Evolutionary conservation across 2,797 vertebrate species (phyloP).

Genomic region (Anolis apletophallus): DNA sequence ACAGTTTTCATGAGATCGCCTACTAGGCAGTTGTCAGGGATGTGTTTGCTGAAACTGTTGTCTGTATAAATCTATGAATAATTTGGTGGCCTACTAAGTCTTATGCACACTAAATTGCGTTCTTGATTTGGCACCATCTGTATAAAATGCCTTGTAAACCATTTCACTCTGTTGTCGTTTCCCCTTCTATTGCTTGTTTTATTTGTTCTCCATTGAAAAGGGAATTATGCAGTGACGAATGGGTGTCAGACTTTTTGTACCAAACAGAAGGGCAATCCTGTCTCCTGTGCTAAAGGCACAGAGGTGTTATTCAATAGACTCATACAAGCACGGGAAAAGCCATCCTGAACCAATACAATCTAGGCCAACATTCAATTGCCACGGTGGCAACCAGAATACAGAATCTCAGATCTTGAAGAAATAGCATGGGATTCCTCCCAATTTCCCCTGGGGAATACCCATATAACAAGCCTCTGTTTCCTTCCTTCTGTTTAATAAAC

Average conservation of each 20-base stretch:
- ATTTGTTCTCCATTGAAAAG: conserved; percentile 39
- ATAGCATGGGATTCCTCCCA: too few species aligned
- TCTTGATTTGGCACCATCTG: conserved; percentile 61
- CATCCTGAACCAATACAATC: background rate
- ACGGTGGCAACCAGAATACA: too few species aligned
- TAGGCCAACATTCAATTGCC: background rate
- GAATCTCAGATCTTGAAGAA: too few species aligned
- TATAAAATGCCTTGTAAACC: conserved; percentile 42
- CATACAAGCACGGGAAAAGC: background rate
- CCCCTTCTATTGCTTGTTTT: conserved; percentile 52
- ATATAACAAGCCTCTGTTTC: too few species aligned
- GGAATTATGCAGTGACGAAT: conserved; percentile 5
- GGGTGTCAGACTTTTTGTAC: conserved; percentile 6
- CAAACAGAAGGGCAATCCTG: background rate
- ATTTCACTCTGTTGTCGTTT: conserved; percentile 34
- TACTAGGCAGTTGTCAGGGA: conserved; percentile 6
- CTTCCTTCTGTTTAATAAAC: too few species aligned
- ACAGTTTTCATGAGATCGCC: conserved; percentile 17
- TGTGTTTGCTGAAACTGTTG: conserved; percentile 8
- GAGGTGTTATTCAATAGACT: background rate
- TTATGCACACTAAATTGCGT: conserved; percentile 43
- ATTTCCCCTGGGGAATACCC: too few species aligned
- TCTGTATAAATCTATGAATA: conserved; percentile 11
- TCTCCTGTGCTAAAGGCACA: background rate
- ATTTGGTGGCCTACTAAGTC: conserved; percentile 28